A percentile compares a stretch with the other conserved stretches of the same genome.
These are phyloP conservation scores for Anthonomus grandis DNA, from an alignment of 1,140 invertebrate genomes.

Conservation along the genomic window DNA sequence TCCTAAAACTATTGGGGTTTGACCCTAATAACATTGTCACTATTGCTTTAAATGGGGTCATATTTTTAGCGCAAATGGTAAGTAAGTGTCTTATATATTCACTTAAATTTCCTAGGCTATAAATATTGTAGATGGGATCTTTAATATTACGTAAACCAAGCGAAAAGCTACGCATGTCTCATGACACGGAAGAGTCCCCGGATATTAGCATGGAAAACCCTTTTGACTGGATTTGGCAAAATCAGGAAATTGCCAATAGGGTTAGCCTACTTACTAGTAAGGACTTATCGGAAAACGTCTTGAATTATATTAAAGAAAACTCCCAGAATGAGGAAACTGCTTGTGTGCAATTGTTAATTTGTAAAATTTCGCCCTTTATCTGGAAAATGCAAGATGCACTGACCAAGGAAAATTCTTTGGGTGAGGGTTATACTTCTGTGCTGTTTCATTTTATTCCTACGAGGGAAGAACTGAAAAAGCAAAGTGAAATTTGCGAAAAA, in stretches of 20 bases:
- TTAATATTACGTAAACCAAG: not conserved
- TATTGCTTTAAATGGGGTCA: constrained; percentile 73
- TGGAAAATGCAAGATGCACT: constrained; percentile 65
- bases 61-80: constrained; percentile 82
- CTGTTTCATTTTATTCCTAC: constrained; percentile 63
- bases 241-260: constrained; percentile 54
- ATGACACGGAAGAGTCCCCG: constrained; percentile 37
- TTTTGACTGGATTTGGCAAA: constrained; percentile 53
- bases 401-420: constrained; percentile 40
- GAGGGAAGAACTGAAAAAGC: constrained; percentile 58
- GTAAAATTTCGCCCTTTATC: constrained; percentile 73
- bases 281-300: constrained; percentile 60
- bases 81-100: constrained; percentile 40
- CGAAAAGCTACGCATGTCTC: constrained; percentile 17
- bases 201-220: constrained; percentile 45
- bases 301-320: constrained; percentile 55
- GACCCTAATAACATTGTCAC: constrained; percentile 71
- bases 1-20: constrained; percentile 70
- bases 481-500: constrained; percentile 63
- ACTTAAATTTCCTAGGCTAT: not conserved
- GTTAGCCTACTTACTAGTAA: constrained; percentile 57
- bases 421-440: constrained; percentile 44
- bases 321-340: constrained; percentile 55
- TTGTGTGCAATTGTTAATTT: constrained; percentile 71
- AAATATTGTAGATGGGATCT: constrained; percentile 14